Conservation (phyloP, 2,113 vertebrate genomes). For the human (Homo sapiens) region GRCh38 chr7:139901001-139901500, state of each 20-base stretch:
- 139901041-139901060: neutral
- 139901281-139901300: conserved; percentile 64
- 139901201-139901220: conserved; percentile 71
- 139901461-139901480: conserved; percentile 10
- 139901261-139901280: conserved; percentile 64
- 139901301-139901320: conserved; percentile 63
- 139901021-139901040: neutral
- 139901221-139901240: conserved; percentile 68
- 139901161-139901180: conserved; percentile 62
- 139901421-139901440: conserved; percentile 20
- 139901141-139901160: conserved; percentile 39
- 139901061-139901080: neutral
- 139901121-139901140: neutral
- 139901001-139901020: neutral
- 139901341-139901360: conserved; percentile 49
- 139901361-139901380: conserved; percentile 37
- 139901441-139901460: conserved; percentile 53
- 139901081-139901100: neutral
- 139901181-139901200: conserved; percentile 59
- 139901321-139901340: conserved; percentile 22
- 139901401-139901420: conserved; percentile 16
- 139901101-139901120: neutral
- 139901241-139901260: conserved; percentile 67
- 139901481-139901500: neutral
- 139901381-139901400: conserved; percentile 40